A percentile compares a stretch with the other conserved stretches of the same genome.
These are phyloP conservation scores for Cenopis cana DNA, from an alignment of 2,888 invertebrate genomes.

Conservation along the genomic window DNA sequence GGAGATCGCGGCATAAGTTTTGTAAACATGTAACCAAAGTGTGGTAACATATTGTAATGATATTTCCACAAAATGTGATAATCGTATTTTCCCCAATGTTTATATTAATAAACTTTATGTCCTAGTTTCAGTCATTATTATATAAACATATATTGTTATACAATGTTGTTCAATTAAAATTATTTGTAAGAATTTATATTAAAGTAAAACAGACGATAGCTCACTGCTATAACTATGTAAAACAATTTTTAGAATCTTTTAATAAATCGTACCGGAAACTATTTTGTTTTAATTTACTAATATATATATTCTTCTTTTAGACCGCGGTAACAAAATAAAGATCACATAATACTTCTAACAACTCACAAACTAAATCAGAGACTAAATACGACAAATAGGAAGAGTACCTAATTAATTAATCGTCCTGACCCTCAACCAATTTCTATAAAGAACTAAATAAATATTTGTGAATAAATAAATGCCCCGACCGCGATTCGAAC, in stretches of 20 bases:
- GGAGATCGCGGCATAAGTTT: constrained; percentile 28
- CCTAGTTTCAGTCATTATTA: constrained; percentile 73
- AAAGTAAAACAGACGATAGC: constrained; percentile 52
- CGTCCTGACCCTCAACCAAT: too few relatives aligned
- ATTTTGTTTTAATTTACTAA: not conserved
- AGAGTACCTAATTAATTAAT: too few relatives aligned
- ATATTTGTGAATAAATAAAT: too few relatives aligned
- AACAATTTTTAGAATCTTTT: constrained; percentile 19
- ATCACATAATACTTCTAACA: too few relatives aligned
- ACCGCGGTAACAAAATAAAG: too few relatives aligned
- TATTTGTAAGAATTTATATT: constrained; percentile 60
- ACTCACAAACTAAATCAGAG: too few relatives aligned
- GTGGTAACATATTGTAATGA: constrained; percentile 60
- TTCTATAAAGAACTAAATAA: too few relatives aligned
- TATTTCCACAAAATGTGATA: constrained; percentile 52
- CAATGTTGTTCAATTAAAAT: constrained; percentile 66
- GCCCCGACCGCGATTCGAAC: too few relatives aligned
- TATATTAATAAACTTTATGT: constrained; percentile 42
- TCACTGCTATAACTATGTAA: constrained; percentile 46
- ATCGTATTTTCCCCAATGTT: constrained; percentile 43
- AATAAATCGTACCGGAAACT: constrained; percentile 12
- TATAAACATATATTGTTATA: constrained; percentile 51
- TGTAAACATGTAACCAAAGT: constrained; percentile 57
- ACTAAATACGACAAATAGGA: too few relatives aligned
- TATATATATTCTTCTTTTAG: too few relatives aligned